phyloP scores from a whole-genome alignment of 2,113 vertebrate genomes.

The Microtus montanus region DNA sequence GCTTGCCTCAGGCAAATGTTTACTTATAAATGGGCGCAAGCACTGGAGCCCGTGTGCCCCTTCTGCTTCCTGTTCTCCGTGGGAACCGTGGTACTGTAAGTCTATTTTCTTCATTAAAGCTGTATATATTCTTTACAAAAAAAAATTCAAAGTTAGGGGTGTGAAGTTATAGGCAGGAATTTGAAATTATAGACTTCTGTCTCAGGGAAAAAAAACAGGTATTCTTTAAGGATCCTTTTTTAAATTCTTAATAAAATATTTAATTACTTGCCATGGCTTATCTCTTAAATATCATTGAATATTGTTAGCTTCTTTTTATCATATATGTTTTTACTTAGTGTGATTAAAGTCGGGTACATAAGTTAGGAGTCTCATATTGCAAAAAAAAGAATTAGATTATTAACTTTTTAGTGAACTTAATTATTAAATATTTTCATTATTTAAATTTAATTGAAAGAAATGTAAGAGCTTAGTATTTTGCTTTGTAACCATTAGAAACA shows the following conservation, averaged over 20 bases:
- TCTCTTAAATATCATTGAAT: constrained; percentile 40
- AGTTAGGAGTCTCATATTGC: neutral
- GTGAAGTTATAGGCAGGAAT: neutral
- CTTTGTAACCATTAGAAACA: constrained; percentile 20
- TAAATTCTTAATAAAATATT: constrained; percentile 26
- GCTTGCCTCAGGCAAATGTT: too few relatives aligned
- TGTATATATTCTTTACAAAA: too few relatives aligned
- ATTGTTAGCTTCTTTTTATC: neutral
- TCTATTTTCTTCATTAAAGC: too few relatives aligned
- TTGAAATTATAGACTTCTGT: neutral
- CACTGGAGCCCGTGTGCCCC: too few relatives aligned
- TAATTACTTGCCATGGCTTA: neutral
- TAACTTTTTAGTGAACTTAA: constrained; percentile 12
- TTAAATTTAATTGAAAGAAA: constrained; percentile 29
- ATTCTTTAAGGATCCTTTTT: neutral
- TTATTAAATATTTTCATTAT: neutral
- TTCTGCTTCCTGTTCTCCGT: too few relatives aligned
- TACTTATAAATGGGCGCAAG: too few relatives aligned
- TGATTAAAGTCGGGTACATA: neutral
- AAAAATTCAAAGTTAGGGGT: constrained; percentile 25
- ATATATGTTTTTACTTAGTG: neutral
- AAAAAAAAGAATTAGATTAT: constrained; percentile 46
- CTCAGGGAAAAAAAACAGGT: neutral
- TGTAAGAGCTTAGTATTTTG: constrained; percentile 12
- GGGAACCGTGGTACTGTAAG: too few relatives aligned